Conservation (phyloP, 2,113 vertebrate genomes). For the Romanogobio albipinnatus region DNA sequence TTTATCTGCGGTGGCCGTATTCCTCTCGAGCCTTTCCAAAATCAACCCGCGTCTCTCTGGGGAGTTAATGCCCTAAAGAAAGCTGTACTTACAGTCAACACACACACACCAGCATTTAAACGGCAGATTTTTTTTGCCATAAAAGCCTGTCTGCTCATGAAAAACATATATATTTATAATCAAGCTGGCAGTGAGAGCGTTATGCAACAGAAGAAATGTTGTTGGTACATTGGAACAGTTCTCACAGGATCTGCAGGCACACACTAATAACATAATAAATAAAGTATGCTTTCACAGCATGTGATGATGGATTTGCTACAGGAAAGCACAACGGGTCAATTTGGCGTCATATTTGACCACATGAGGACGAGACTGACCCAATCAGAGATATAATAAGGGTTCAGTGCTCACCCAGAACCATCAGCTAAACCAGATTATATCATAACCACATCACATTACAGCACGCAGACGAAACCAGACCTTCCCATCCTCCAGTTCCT, state of each 20-base stretch:
- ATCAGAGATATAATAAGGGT: background rate
- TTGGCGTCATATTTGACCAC: background rate
- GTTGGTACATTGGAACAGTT: background rate
- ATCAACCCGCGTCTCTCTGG: constrained; percentile 36
- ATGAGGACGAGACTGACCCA: background rate
- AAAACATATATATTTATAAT: background rate
- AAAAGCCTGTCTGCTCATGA: background rate
- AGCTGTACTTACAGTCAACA: background rate
- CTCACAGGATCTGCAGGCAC: background rate
- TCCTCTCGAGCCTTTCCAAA: constrained; percentile 53
- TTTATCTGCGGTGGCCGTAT: constrained; percentile 33
- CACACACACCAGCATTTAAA: background rate
- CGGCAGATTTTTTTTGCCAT: background rate
- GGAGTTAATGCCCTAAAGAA: background rate
- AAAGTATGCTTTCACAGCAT: background rate
- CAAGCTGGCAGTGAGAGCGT: background rate
- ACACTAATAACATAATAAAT: background rate
- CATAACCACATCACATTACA: constrained; percentile 13
- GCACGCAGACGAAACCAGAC: background rate
- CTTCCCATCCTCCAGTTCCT: constrained; percentile 53
- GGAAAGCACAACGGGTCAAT: too few species aligned
- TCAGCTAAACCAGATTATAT: constrained; percentile 3
- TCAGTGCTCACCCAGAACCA: background rate
- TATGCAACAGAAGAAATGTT: background rate
- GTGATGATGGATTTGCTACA: background rate